A percentile compares a stretch with the other conserved stretches of the same genome.
Conservation (phyloP, 2,113 vertebrate species). For the Carettochelys insculpta region DNA sequence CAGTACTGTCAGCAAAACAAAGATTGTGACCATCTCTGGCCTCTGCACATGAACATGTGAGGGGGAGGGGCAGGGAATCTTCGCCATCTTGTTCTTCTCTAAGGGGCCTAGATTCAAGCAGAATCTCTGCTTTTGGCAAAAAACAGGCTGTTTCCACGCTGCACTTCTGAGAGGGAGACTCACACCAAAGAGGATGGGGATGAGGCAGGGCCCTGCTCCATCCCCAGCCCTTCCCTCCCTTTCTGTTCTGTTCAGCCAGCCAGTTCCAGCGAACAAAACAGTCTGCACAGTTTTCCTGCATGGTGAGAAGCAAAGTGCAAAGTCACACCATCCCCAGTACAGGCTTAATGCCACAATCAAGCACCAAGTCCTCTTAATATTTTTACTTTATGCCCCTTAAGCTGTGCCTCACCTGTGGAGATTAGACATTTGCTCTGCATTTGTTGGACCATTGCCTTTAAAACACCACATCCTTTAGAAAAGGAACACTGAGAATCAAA, state of each 20-base stretch:
- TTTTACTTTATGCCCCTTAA: background rate
- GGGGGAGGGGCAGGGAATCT: background rate
- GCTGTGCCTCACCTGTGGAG: background rate
- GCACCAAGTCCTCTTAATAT: background rate
- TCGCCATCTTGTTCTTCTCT: background rate
- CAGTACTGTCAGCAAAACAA: background rate
- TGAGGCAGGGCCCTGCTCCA: background rate
- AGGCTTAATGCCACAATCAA: background rate
- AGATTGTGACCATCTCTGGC: background rate
- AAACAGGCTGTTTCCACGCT: background rate
- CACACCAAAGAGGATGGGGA: background rate
- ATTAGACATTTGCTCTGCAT: background rate
- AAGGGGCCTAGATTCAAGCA: background rate
- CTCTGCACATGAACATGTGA: background rate
- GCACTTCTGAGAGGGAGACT: background rate
- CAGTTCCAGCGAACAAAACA: background rate
- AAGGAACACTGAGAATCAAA: background rate
- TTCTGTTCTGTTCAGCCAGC: accelerated
- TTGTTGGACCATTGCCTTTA: background rate
- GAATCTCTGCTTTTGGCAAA: background rate
- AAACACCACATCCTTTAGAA: background rate
- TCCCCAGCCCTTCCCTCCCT: background rate
- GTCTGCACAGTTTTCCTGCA: background rate
- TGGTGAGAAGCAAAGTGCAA: background rate
- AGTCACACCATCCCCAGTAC: background rate